Percentiles rank a stretch among this genome's conserved stretches.
Conservation (phyloP, 2,888 invertebrate genomes). For the Harmothoe impar region DNA sequence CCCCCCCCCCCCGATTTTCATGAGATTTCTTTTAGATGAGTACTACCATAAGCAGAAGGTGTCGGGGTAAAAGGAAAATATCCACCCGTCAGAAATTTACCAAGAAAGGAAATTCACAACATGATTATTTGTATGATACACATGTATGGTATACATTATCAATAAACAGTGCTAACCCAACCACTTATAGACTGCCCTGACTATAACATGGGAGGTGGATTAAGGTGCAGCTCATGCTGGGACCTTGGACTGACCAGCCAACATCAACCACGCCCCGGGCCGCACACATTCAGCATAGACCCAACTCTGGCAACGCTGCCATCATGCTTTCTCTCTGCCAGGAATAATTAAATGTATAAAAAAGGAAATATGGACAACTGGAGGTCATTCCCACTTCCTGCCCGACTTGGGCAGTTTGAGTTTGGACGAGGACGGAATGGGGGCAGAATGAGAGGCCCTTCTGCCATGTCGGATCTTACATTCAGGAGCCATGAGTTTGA, state of each 20-base stretch:
- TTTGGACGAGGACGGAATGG: background rate
- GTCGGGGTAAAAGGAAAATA: too few species aligned
- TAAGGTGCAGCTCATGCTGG: background rate
- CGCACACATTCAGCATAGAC: background rate
- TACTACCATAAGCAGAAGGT: too few species aligned
- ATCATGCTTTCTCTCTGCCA: background rate
- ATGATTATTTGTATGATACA: too few species aligned
- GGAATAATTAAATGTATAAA: conserved; percentile 5
- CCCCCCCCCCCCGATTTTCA: too few species aligned
- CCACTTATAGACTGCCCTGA: background rate
- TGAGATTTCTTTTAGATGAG: too few species aligned
- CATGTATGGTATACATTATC: too few species aligned
- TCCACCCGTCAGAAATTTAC: too few species aligned
- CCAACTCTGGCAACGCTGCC: background rate
- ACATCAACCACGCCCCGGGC: background rate
- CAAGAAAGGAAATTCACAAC: too few species aligned
- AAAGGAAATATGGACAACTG: background rate
- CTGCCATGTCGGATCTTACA: conserved; percentile 9
- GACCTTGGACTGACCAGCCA: background rate
- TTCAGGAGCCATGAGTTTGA: conserved; percentile 39
- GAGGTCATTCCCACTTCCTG: background rate
- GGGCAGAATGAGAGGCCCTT: background rate
- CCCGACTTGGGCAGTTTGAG: background rate
- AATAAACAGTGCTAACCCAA: too few species aligned
- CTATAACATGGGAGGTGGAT: background rate